These are phyloP conservation scores for Catharus ustulatus DNA, from an alignment of 2,797 vertebrate genomes.

Conservation along the genomic window DNA sequence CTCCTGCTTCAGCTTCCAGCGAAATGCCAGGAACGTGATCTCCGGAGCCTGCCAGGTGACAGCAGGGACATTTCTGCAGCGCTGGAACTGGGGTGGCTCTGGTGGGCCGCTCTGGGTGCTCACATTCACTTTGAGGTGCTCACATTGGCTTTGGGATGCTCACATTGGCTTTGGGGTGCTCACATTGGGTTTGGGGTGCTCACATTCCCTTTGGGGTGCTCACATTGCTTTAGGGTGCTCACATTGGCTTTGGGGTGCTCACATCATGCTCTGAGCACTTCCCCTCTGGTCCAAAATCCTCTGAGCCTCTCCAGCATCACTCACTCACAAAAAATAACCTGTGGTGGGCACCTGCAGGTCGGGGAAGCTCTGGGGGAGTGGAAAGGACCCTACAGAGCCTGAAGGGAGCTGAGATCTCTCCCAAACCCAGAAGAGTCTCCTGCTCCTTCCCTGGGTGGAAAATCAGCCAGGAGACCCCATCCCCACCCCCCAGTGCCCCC, in stretches of 20 bases:
- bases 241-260: background rate
- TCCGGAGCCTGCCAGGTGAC: background rate
- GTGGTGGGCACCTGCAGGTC: background rate
- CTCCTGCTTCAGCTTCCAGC: slow-evolving; percentile 33
- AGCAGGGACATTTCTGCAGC: background rate
- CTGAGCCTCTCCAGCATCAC: background rate
- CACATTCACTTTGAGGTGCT: too few relatives aligned
- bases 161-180: too few relatives aligned
- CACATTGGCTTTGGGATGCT: too few relatives aligned
- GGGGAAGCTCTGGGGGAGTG: fast-evolving
- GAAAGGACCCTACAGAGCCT: background rate
- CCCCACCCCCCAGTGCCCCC: background rate
- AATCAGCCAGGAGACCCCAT: background rate
- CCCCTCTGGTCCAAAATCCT: background rate
- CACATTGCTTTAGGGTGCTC: background rate
- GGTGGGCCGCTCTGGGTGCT: fast-evolving
- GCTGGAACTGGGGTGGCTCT: fast-evolving
- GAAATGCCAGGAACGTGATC: slow-evolving; percentile 45
- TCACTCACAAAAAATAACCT: background rate
- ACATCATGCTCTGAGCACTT: fast-evolving
- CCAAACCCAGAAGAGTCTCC: background rate
- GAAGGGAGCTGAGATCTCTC: background rate
- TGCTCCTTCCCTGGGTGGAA: background rate
- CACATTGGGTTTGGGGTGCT: too few relatives aligned
- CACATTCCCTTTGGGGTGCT: too few relatives aligned